A percentile compares a stretch with the other conserved stretches of the same genome.
Conservation (phyloP, 2,113 vertebrate species). For the Ammodytes marinus region DNA sequence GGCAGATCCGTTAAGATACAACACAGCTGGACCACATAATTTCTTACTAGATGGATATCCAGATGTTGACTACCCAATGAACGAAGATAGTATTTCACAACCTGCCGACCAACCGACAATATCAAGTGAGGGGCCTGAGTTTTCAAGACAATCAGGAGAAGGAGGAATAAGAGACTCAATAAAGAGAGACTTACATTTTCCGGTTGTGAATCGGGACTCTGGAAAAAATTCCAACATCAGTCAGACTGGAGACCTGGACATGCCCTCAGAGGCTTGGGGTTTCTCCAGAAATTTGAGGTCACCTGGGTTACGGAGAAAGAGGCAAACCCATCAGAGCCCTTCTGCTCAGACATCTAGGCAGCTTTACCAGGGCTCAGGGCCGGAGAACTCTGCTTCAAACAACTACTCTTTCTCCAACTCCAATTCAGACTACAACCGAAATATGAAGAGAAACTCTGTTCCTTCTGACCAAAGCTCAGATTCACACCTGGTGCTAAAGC, state of each 20-base stretch:
- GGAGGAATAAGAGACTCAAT: not conserved
- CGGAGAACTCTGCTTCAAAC: not conserved
- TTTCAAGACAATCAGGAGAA: not conserved
- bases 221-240: conserved; percentile 34
- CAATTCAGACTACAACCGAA: conserved; percentile 57
- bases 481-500: conserved; percentile 69
- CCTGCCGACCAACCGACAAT: not conserved
- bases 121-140: conserved; percentile 2
- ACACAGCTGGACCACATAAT: conserved; percentile 21
- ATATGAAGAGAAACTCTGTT: conserved; percentile 36
- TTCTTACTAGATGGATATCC: conserved; percentile 56
- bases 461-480: conserved; percentile 30
- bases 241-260: conserved; percentile 44
- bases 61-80: conserved; percentile 69
- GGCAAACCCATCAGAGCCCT: conserved; percentile 37
- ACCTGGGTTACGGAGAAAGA: conserved; percentile 67
- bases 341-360: conserved; percentile 1
- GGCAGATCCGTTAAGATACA: conserved; percentile 14
- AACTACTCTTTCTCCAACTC: conserved; percentile 63
- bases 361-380: not conserved
- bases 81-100: conserved; percentile 33
- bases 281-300: conserved; percentile 71
- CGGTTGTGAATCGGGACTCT: conserved; percentile 14
- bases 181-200: conserved; percentile 36
- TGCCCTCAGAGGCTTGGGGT: conserved; percentile 23